Conservation (phyloP, 1,140 invertebrate genomes). For the Hormaphis cornu region DNA sequence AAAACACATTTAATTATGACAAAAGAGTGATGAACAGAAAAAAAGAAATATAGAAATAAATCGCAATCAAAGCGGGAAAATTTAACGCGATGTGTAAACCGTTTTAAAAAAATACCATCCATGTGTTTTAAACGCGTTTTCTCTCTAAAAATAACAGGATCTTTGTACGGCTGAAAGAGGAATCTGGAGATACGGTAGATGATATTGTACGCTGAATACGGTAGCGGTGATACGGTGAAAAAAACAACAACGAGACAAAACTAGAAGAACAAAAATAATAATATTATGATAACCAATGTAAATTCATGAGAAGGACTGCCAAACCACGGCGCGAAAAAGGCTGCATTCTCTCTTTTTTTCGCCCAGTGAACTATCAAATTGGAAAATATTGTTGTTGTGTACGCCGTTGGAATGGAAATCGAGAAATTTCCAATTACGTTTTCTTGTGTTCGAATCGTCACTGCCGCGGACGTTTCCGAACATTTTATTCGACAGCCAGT, state of each 20-base stretch:
- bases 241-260: not conserved
- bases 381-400: slow-evolving; percentile 6
- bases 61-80: no score
- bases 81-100: no score
- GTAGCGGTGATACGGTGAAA: no score
- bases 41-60: not conserved
- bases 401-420: not conserved
- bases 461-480: not conserved
- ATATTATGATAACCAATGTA: slow-evolving; percentile 13
- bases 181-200: no score
- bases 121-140: no score
- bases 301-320: not conserved
- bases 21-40: no score
- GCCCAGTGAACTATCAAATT: slow-evolving; percentile 22
- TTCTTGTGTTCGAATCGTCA: not conserved
- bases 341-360: not conserved
- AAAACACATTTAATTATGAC: no score
- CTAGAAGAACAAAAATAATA: not conserved
- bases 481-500: not conserved
- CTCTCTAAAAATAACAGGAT: no score
- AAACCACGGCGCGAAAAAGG: not conserved
- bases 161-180: no score
- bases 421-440: slow-evolving; percentile 29
- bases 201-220: no score
- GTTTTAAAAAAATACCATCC: no score